Evolutionary conservation across 2,888 invertebrate genomes (phyloP).

Genomic region (Lithophane leautieri): DNA sequence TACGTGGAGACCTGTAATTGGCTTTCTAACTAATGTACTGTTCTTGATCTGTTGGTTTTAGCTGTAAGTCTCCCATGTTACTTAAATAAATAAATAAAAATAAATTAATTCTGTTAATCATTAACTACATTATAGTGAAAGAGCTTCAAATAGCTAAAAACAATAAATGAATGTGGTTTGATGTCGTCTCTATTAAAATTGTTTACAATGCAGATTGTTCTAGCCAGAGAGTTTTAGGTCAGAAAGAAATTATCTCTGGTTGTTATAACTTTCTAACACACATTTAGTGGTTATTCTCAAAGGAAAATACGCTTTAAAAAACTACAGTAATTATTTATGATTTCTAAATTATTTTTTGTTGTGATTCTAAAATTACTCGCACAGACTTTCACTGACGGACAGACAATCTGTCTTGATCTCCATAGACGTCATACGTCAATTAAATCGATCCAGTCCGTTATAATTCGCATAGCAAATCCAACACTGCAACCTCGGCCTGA

Average conservation of each 20-base stretch:
- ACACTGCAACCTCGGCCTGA: slow-evolving; percentile 71
- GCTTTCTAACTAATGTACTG: too few relatives aligned
- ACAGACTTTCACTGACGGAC: slow-evolving; percentile 53
- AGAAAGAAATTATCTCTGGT: slow-evolving; percentile 45
- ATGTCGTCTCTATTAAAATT: slow-evolving; percentile 1
- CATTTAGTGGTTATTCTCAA: slow-evolving; percentile 38
- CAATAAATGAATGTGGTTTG: background rate
- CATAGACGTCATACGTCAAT: slow-evolving; percentile 49
- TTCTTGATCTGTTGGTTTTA: too few relatives aligned
- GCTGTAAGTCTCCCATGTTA: too few relatives aligned
- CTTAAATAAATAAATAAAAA: too few relatives aligned
- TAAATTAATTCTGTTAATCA: slow-evolving; percentile 1
- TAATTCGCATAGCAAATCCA: slow-evolving; percentile 66
- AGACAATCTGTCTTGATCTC: slow-evolving; percentile 34
- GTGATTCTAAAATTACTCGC: slow-evolving; percentile 31
- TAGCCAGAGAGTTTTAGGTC: slow-evolving; percentile 11
- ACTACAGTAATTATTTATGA: slow-evolving; percentile 23
- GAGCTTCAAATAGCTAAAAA: background rate
- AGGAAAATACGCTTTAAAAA: slow-evolving; percentile 40
- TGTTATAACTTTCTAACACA: slow-evolving; percentile 54
- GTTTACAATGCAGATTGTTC: slow-evolving; percentile 11
- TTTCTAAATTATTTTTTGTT: slow-evolving; percentile 25
- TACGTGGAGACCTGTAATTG: too few relatives aligned
- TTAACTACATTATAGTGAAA: background rate
- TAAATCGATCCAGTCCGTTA: slow-evolving; percentile 59